phyloP scores from a whole-genome alignment of 2,113 vertebrate genomes.

The Gopherus evgoodei region DNA sequence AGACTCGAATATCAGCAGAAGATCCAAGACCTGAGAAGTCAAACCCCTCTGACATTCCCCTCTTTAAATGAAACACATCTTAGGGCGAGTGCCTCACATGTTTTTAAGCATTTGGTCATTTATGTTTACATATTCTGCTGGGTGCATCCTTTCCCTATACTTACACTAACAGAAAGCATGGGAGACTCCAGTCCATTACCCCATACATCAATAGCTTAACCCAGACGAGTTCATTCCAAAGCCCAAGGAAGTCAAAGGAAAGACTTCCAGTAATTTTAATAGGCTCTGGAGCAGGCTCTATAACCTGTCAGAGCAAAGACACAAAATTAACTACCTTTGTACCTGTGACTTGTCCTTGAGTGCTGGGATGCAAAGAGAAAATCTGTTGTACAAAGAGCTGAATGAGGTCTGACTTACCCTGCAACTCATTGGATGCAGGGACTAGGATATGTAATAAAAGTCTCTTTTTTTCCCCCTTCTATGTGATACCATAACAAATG shows the following conservation, averaged over 20 bases:
- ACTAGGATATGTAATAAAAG: neutral
- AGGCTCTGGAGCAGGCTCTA: neutral
- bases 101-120: neutral
- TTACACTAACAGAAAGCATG: neutral
- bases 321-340: neutral
- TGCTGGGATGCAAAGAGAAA: neutral
- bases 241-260: neutral
- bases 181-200: neutral
- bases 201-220: neutral
- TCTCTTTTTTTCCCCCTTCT: neutral
- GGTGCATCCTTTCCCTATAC: neutral
- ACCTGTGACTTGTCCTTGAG: neutral
- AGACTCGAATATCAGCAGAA: neutral
- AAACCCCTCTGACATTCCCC: neutral
- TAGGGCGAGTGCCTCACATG: accelerated
- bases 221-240: neutral
- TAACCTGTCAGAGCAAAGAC: neutral
- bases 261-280: neutral
- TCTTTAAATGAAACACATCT: neutral
- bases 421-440: neutral
- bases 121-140: neutral
- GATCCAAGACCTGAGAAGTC: neutral
- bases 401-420: neutral
- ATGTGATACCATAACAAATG: neutral
- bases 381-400: neutral